Percentiles rank a stretch among this genome's conserved stretches.
Conservation (phyloP, 2,113 vertebrate genomes). For the Zootoca vivipara region DNA sequence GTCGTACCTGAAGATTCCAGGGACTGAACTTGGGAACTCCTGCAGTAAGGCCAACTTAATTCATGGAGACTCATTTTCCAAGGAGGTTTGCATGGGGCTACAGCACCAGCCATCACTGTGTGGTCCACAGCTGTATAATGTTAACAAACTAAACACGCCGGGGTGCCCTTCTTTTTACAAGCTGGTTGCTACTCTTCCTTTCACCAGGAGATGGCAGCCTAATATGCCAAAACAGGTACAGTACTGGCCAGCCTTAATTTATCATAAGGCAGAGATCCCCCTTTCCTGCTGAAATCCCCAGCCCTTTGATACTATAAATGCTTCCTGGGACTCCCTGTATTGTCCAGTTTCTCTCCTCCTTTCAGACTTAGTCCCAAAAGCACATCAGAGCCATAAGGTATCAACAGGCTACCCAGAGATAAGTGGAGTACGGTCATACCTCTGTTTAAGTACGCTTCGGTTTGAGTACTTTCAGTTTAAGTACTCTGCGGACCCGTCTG, state of each 20-base stretch:
- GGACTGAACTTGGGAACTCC: neutral
- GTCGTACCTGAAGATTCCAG: no score
- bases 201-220: slow-evolving; percentile 9
- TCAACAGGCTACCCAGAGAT: neutral
- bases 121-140: neutral
- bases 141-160: neutral
- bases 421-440: no score
- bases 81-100: neutral
- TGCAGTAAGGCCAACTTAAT: neutral
- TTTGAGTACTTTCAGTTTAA: no score
- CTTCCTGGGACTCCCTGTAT: neutral
- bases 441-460: no score
- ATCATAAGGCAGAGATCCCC: neutral
- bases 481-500: no score
- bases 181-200: neutral
- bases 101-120: neutral
- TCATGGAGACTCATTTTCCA: neutral
- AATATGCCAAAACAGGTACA: neutral
- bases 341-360: neutral
- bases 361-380: neutral
- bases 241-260: neutral
- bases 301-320: neutral
- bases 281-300: neutral
- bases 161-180: neutral
- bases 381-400: neutral